Evolutionary conservation across 2,797 vertebrate genomes (phyloP).

Genomic region (Tangara arthus): DNA sequence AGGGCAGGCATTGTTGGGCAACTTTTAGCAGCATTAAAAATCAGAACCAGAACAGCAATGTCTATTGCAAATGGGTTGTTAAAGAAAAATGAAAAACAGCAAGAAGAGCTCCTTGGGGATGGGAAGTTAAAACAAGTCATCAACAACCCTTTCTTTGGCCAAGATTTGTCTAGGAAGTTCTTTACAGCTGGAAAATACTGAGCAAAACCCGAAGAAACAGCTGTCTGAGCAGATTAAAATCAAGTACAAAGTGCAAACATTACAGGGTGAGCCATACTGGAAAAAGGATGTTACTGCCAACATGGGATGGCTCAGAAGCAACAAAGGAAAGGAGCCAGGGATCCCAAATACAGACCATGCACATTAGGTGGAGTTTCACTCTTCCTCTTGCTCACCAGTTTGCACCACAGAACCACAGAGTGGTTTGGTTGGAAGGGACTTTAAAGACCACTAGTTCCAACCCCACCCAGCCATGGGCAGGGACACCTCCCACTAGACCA

Average conservation of each 20-base stretch:
- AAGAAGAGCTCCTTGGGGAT: background rate
- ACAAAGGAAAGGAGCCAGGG: background rate
- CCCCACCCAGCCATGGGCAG: background rate
- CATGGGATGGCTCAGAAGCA: background rate
- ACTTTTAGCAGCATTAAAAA: conserved; percentile 93
- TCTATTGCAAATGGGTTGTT: conserved; percentile 75
- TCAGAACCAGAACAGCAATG: conserved; percentile 94
- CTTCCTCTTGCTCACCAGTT: background rate
- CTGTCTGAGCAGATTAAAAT: background rate
- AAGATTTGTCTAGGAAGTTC: background rate
- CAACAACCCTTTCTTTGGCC: background rate
- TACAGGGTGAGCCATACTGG: background rate
- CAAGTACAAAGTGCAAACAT: background rate
- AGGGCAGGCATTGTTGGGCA: conserved; percentile 95
- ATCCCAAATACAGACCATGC: background rate
- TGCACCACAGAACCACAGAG: background rate
- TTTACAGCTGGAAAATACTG: background rate
- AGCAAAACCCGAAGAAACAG: background rate
- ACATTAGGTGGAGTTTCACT: background rate
- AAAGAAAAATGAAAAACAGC: conserved; percentile 21
- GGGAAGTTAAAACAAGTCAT: background rate
- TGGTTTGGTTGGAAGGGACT: background rate
- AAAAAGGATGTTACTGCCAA: background rate
- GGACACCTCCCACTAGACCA: background rate
- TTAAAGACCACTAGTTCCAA: background rate